Evolutionary conservation across 92 coral and sea anemone species (phyloP).

Genomic region (Heliopora coerulea): DNA sequence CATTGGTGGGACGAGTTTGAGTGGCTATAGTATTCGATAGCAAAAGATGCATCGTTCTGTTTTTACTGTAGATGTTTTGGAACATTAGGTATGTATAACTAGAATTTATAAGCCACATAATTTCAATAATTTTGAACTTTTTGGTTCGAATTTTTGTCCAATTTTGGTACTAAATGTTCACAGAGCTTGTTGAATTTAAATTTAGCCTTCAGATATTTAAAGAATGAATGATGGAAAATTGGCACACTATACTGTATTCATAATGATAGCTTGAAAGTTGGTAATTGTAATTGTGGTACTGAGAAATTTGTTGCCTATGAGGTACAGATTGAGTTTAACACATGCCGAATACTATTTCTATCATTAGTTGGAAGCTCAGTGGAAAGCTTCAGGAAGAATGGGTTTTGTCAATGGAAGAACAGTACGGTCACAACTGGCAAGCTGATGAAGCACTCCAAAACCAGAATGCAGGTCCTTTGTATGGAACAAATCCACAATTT

Average conservation of each 20-base stretch:
- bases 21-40: conserved; percentile 29
- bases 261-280: too few relatives aligned
- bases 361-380: conserved; percentile 25
- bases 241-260: not conserved
- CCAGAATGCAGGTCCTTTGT: conserved; percentile 16
- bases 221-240: not conserved
- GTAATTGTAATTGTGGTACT: too few relatives aligned
- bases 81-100: conserved; percentile 15
- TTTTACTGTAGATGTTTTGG: conserved; percentile 34
- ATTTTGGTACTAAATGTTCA: not conserved
- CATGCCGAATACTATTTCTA: too few relatives aligned
- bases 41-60: conserved; percentile 25
- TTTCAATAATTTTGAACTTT: too few relatives aligned
- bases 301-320: too few relatives aligned
- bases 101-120: not conserved
- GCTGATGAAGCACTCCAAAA: conserved; percentile 17
- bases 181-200: not conserved
- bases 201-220: too few relatives aligned
- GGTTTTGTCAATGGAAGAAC: conserved; percentile 25
- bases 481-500: conserved; percentile 21
- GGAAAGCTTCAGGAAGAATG: conserved; percentile 21
- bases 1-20: conserved; percentile 13
- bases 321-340: too few relatives aligned
- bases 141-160: not conserved
- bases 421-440: conserved; percentile 21